phyloP scores from a whole-genome alignment of 2,113 vertebrate species.

The Chloebia gouldiae region DNA sequence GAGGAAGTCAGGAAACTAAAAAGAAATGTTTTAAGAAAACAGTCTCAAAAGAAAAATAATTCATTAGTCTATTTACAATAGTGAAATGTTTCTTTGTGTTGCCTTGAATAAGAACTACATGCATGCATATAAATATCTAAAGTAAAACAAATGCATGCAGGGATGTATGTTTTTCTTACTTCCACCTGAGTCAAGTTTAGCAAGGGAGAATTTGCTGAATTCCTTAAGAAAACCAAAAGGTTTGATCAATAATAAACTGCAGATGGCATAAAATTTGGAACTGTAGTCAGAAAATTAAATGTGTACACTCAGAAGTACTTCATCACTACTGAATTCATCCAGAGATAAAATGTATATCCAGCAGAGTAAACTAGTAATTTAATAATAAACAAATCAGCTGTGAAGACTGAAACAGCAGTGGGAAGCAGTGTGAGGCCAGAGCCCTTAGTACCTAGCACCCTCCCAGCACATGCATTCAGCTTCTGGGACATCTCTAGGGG shows the following conservation, averaged over 20 bases:
- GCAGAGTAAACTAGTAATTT: not conserved
- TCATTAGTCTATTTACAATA: not conserved
- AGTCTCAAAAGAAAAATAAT: constrained; percentile 14
- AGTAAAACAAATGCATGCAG: not conserved
- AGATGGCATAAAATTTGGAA: not conserved
- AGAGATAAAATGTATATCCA: not conserved
- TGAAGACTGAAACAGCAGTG: not conserved
- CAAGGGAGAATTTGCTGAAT: constrained; percentile 17
- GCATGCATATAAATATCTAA: not conserved
- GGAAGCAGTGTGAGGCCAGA: not conserved
- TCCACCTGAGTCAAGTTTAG: not conserved
- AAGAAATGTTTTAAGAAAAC: constrained; percentile 18
- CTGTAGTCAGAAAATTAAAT: not conserved
- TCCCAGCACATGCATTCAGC: not conserved
- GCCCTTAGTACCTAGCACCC: not conserved
- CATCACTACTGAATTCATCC: not conserved
- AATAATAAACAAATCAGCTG: not conserved
- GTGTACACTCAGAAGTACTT: not conserved
- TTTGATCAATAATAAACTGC: not conserved
- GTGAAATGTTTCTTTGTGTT: not conserved
- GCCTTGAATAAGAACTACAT: not conserved
- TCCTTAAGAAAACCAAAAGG: not conserved
- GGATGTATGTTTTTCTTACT: not conserved
- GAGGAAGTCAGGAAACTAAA: not conserved
- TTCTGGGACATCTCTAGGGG: not conserved